Evolutionary conservation across 2,113 vertebrate genomes (phyloP), one percentile per base, ranked within the genome.

Genomic region (Perca schrenkii): DNA sequence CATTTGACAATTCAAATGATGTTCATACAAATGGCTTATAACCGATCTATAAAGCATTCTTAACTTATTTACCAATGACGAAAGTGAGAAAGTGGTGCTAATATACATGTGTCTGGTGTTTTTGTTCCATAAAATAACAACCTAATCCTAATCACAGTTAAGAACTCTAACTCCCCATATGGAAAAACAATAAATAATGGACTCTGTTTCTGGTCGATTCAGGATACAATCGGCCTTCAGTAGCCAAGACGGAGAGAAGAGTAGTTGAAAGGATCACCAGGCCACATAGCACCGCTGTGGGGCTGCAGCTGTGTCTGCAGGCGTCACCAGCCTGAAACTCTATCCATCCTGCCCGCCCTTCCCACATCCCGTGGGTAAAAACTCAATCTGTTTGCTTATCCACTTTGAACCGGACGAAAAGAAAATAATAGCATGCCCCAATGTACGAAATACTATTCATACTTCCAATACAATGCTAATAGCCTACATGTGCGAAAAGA

Each of bases 261-360:
- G 28, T 1, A 8, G 52, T 47, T 47, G 2, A 17, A 56, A 28
- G 47, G 49, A 72, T 79, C 40, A 34, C 53, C 64, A 21, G 74
- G 62, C 74, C 63, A 46, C 34, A 56, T 0, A 50, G 77, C 85
- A 64, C 74, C 64, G 61, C 79, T 72, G 70, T 53, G 72, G 75
- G 64, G 84, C 60, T 74, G 86, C 94, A 93, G 90, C 91, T 94
- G 93, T 85, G 85, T 90, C 91, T 82, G 80, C 86, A 85, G 90
- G 91, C 92, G 91, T 93, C 92, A 88, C 88, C 90, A 36, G 83
- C 60, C 87, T 93, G 93, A 93, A 94, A 95, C 88, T 66, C 90
- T 86, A 93, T 90, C 89, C 92, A 86, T 66, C 79, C 91, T 83
- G 82, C 86, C 87, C 74, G 89, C 93, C 92, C 91, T 86, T 89